Percentiles rank a stretch among this genome's conserved stretches.
phyloP scores from a whole-genome alignment of 2,888 invertebrate genomes.

The Lordiphosa fenestrarum region DNA sequence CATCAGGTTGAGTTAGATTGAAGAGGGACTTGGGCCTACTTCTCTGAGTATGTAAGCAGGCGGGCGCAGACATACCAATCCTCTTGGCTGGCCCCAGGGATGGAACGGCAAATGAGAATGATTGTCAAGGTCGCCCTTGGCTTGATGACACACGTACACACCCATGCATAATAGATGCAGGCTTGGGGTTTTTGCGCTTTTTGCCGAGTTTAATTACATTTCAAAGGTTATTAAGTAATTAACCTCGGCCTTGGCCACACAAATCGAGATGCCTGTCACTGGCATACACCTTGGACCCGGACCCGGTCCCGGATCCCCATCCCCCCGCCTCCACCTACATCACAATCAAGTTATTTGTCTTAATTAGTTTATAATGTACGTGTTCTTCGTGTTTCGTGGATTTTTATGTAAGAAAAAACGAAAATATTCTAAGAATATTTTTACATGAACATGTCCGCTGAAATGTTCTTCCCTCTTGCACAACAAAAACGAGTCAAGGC shows the following conservation, averaged over 20 bases:
- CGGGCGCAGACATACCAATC: not conserved
- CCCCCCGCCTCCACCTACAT: slow-evolving; percentile 10
- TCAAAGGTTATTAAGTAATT: slow-evolving; percentile 59
- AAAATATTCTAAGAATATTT: slow-evolving; percentile 28
- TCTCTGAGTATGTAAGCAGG: not conserved
- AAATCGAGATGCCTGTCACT: not conserved
- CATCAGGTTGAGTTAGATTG: slow-evolving; percentile 11
- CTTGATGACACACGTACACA: slow-evolving; percentile 14
- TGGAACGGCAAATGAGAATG: not conserved
- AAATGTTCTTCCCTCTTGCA: slow-evolving; percentile 12
- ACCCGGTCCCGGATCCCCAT: not conserved
- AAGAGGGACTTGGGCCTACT: slow-evolving; percentile 1
- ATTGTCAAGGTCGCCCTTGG: slow-evolving; percentile 18
- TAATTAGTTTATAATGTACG: slow-evolving; percentile 55
- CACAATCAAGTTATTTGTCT: slow-evolving; percentile 49
- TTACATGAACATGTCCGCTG: slow-evolving; percentile 19
- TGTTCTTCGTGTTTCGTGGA: slow-evolving; percentile 17
- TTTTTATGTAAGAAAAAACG: slow-evolving; percentile 17
- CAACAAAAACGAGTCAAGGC: slow-evolving; percentile 43
- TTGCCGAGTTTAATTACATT: slow-evolving; percentile 47
- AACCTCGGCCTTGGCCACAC: slow-evolving; percentile 37
- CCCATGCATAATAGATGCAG: slow-evolving; percentile 36
- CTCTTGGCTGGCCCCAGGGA: not conserved
- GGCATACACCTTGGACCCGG: not conserved
- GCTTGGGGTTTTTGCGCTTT: slow-evolving; percentile 22